Evolutionary conservation across 2,888 invertebrate species (phyloP), one percentile per base, ranked within the genome.

Genomic region (Pedicia rivosa): DNA sequence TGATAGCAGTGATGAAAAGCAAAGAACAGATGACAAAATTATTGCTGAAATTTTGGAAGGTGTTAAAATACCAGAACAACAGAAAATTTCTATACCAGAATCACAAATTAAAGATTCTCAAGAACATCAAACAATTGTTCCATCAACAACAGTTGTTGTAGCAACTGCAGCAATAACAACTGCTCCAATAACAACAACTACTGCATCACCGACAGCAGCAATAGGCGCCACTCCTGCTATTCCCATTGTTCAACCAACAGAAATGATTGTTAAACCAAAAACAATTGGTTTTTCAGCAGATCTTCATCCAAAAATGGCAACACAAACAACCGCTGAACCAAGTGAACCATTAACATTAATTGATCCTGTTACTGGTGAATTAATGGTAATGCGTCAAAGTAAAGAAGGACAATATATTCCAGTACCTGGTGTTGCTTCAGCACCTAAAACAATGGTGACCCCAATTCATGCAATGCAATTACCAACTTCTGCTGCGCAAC

Each of bases 361-460:
- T 29, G 81, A 81, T 57, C 78, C 80, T 1, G 78, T 78, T 1
- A 80, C 79, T 1, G 80, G 80, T 3, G 62, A 77, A 46, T 59
- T 81, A 22, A 75, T 72, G 39, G 74, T 75, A 0, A 72, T 76
- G 69, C 64, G 72, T 48, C 76, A 77, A 47, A 73, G 72, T 33
- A 78, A 78, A 50, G 79, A 78, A 50, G 74, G 74, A 9, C 69
- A 71, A 46, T 74, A 74, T 51, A 68, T 74, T 39, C 73, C 75
- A 2, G 64, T 74, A 3, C 41, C 52, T 2, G 55, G 50, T 9
- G n/a, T n/a, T n/a, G 41, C 36, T 36, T 29, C 38, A 35, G 19
- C 37, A 3, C 10, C 31, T n/a, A 34, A 25, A 19, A 14, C 34
- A 12, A 15, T 29, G n/a, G n/a, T n/a, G n/a, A 12, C n/a, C 6